These are phyloP conservation scores for Dorcus hopei DNA, from an alignment of 2,888 invertebrate genomes.

Conservation along the genomic window DNA sequence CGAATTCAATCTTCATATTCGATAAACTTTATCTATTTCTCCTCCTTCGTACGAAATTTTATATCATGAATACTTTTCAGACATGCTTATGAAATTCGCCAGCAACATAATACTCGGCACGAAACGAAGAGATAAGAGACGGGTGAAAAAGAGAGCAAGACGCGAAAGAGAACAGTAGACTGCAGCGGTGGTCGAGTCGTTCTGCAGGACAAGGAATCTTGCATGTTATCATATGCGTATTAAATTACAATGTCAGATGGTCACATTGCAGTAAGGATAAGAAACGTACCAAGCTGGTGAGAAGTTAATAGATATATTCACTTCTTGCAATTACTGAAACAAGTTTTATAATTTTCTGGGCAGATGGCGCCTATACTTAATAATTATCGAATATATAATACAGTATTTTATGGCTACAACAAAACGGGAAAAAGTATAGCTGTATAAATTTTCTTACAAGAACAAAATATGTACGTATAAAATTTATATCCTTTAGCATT, in stretches of 20 bases:
- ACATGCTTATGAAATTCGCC: neutral
- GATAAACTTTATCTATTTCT: constrained; percentile 14
- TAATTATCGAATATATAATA: too few species aligned
- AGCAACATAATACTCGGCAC: neutral
- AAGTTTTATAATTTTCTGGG: too few species aligned
- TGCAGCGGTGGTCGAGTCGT: constrained; percentile 1
- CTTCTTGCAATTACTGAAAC: too few species aligned
- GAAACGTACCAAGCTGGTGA: too few species aligned
- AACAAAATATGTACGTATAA: too few species aligned
- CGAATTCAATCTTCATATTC: constrained; percentile 21
- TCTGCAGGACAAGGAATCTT: neutral
- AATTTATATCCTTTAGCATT: too few species aligned
- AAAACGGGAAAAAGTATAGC: too few species aligned
- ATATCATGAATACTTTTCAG: neutral
- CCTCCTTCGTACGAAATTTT: neutral
- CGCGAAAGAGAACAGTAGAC: neutral
- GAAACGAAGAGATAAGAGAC: neutral
- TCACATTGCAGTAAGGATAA: neutral
- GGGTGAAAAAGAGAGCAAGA: neutral
- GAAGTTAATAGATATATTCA: too few species aligned
- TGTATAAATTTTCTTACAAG: too few species aligned
- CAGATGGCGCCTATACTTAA: too few species aligned
- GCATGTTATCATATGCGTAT: neutral
- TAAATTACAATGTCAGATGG: neutral
- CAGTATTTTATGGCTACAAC: too few species aligned